Evolutionary conservation across 1,140 invertebrate genomes (phyloP).

Genomic region (Brachionus koreanus): DNA sequence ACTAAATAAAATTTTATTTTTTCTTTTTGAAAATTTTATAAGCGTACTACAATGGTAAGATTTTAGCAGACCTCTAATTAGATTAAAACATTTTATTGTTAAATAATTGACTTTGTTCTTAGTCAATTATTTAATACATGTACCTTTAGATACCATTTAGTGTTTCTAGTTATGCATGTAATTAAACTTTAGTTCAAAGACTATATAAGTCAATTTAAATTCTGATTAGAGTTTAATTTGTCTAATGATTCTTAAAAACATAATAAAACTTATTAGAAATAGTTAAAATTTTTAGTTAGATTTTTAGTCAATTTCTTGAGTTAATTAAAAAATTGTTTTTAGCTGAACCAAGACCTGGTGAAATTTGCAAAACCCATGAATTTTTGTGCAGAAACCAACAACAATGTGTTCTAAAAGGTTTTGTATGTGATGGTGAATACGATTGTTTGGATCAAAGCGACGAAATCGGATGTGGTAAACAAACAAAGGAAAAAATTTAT

Average conservation of each 20-base stretch:
- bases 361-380: conserved; percentile 74
- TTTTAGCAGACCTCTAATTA: background rate
- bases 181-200: background rate
- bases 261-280: too few species aligned
- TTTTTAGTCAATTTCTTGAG: too few species aligned
- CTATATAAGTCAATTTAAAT: background rate
- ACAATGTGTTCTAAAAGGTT: conserved; percentile 87
- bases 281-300: background rate
- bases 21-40: background rate
- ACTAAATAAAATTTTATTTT: background rate
- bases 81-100: background rate
- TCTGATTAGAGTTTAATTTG: background rate
- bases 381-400: conserved; percentile 70
- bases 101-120: background rate
- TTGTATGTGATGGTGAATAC: conserved; percentile 81
- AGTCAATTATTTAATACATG: background rate
- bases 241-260: background rate
- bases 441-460: conserved; percentile 85
- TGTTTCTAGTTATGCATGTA: background rate
- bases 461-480: conserved; percentile 75
- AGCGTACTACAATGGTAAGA: conserved; percentile 32
- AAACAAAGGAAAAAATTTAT: background rate
- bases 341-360: conserved; percentile 56
- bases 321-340: background rate
- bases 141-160: background rate